Conservation (phyloP, 2,888 invertebrate genomes). For the Euplexia lucipara region DNA sequence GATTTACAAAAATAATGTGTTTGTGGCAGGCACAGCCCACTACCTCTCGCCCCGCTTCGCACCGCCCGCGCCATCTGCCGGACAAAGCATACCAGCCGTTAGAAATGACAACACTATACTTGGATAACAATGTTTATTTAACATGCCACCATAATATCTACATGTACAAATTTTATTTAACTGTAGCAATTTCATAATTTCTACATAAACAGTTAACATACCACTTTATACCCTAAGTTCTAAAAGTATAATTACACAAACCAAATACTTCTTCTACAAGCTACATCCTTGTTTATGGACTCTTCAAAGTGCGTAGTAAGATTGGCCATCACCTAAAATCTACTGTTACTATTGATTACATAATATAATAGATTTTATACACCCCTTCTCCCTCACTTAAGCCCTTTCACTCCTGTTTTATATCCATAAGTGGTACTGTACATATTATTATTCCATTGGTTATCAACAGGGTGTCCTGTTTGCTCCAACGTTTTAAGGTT, state of each 20-base stretch:
- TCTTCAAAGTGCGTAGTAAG: slow-evolving; percentile 4
- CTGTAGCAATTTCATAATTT: slow-evolving; percentile 30
- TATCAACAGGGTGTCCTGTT: slow-evolving; percentile 47
- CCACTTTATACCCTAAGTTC: slow-evolving; percentile 24
- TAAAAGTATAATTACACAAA: slow-evolving; percentile 45
- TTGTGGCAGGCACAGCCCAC: slow-evolving; percentile 63
- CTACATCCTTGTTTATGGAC: slow-evolving; percentile 3
- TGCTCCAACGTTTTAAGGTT: slow-evolving; percentile 38
- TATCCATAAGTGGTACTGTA: slow-evolving; percentile 47
- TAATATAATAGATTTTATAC: slow-evolving; percentile 29
- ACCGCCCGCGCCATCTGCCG: slow-evolving; percentile 75
- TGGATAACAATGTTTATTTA: slow-evolving; percentile 56
- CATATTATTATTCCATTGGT: slow-evolving; percentile 53
- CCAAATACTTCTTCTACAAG: slow-evolving; percentile 19
- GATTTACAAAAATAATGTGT: slow-evolving; percentile 84
- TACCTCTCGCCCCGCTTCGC: slow-evolving; percentile 83
- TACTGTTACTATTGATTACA: slow-evolving; percentile 21
- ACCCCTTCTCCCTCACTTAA: slow-evolving; percentile 58
- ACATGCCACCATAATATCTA: slow-evolving; percentile 52
- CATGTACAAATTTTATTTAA: slow-evolving; percentile 35
- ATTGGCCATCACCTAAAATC: slow-evolving; percentile 22
- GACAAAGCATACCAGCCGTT: slow-evolving; percentile 67
- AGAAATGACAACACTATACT: slow-evolving; percentile 58
- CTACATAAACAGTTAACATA: slow-evolving; percentile 27
- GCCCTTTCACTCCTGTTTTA: slow-evolving; percentile 47